phyloP scores from a whole-genome alignment of 1,140 invertebrate species.

The Cecropterus lyciades region DNA sequence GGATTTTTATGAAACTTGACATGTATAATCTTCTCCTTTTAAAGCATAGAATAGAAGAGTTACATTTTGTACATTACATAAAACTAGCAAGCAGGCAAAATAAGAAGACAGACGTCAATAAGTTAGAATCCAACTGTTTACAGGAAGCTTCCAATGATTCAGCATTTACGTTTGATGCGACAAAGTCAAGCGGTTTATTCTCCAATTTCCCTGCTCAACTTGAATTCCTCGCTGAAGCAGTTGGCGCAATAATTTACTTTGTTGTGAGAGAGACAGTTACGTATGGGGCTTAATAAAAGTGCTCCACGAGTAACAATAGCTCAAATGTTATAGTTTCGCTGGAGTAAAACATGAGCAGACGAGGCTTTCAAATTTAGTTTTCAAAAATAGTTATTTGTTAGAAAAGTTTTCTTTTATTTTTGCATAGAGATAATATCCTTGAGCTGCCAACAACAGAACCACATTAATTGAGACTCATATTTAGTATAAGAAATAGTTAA shows the following conservation, averaged over 20 bases:
- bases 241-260: slow-evolving; percentile 35
- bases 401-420: not conserved
- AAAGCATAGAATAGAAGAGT: too few species aligned
- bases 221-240: slow-evolving; percentile 26
- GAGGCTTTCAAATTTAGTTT: slow-evolving; percentile 23
- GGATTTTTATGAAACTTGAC: too few species aligned
- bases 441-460: too few species aligned
- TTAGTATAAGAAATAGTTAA: too few species aligned
- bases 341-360: not conserved
- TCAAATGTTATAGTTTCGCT: slow-evolving; percentile 17
- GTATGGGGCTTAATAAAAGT: slow-evolving; percentile 36
- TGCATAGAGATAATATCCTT: not conserved
- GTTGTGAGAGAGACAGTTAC: slow-evolving; percentile 37
- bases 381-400: not conserved
- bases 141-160: not conserved
- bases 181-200: slow-evolving; percentile 28
- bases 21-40: too few species aligned
- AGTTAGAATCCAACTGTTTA: not conserved
- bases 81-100: too few species aligned
- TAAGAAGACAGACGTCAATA: not conserved
- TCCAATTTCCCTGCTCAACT: slow-evolving; percentile 30
- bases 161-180: slow-evolving; percentile 10
- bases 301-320: slow-evolving; percentile 32
- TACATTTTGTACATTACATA: too few species aligned
- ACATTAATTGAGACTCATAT: too few species aligned